phyloP scores from a whole-genome alignment of 2,797 vertebrate species.

The Rhynchonycteris naso region DNA sequence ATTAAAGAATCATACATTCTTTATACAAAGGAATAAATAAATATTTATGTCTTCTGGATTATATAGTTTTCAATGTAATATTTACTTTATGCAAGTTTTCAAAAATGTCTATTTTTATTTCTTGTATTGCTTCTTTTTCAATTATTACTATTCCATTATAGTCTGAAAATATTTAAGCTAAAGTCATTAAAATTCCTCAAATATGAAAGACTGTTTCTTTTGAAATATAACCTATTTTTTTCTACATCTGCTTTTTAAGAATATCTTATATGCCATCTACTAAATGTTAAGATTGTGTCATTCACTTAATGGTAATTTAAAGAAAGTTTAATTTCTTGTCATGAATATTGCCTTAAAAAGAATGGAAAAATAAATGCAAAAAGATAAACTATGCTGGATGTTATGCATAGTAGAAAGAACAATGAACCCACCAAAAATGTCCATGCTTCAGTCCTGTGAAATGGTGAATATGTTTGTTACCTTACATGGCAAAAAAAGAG shows the following conservation, averaged over 20 bases:
- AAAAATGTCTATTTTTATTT: background rate
- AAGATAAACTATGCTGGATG: background rate
- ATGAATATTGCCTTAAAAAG: background rate
- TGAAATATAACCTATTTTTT: background rate
- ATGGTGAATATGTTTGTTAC: background rate
- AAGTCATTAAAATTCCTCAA: background rate
- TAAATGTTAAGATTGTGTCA: background rate
- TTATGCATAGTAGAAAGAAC: background rate
- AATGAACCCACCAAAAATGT: background rate
- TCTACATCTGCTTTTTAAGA: background rate
- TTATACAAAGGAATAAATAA: background rate
- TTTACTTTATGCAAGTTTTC: background rate
- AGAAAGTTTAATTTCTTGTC: background rate
- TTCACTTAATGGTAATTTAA: background rate
- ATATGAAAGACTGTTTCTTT: background rate
- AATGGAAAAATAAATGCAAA: background rate
- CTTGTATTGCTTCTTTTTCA: background rate
- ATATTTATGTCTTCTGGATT: background rate
- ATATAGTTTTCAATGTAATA: background rate
- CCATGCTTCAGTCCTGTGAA: background rate
- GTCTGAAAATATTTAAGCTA: background rate
- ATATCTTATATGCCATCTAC: background rate
- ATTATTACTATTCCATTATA: background rate
- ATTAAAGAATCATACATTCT: background rate
- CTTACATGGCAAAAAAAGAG: background rate